phyloP scores from a whole-genome alignment of 30 jellyfish, hydroid and myxozoan species.

The Hydractinia echinata region DNA sequence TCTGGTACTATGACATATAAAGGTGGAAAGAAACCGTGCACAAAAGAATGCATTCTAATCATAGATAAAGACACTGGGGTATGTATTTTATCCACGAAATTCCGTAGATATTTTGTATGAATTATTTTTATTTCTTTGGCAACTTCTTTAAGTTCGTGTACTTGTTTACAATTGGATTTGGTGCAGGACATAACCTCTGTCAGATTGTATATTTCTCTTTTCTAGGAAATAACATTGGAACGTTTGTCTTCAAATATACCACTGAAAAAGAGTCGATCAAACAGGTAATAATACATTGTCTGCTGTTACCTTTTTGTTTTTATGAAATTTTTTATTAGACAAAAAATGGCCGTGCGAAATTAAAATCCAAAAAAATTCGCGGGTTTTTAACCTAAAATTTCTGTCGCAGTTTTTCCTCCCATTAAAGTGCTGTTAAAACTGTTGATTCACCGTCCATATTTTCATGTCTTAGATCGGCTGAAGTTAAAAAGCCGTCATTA shows the following conservation, averaged over 20 bases:
- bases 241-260: constrained; percentile 73
- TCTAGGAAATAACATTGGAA: constrained; percentile 82
- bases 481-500: no score
- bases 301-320: not conserved
- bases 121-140: not conserved
- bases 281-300: not conserved
- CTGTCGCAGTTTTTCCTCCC: no score
- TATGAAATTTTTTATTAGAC: no score
- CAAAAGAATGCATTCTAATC: constrained; percentile 80
- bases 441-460: no score
- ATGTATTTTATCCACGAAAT: not conserved
- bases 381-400: no score
- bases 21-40: constrained; percentile 90
- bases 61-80: constrained; percentile 89
- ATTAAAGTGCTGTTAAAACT: no score
- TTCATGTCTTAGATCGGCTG: no score
- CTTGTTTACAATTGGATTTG: no score
- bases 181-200: not conserved
- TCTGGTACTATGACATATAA: constrained; percentile 71
- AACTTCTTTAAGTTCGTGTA: no score
- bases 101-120: not conserved
- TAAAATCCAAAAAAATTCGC: no score
- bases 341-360: no score
- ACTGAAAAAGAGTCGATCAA: constrained; percentile 52
- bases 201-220: not conserved